Evolutionary conservation across 2,113 vertebrate species (phyloP).

Genomic region (Nannobrachium achirus): DNA sequence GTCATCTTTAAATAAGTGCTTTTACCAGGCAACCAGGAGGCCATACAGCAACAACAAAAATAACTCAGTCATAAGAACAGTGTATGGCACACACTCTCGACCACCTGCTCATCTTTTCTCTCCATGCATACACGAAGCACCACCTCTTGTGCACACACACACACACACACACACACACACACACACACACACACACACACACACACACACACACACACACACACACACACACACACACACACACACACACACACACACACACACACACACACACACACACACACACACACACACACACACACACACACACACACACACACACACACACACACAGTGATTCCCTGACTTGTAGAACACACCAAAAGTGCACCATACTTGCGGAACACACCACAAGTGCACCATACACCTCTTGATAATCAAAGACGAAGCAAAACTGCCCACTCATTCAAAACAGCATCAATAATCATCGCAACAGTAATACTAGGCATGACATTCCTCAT

Average conservation of each 20-base stretch:
- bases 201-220: no score
- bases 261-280: slow-evolving; percentile 1
- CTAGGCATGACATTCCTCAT: slow-evolving; percentile 71
- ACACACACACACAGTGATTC: slow-evolving; percentile 10
- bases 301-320: neutral
- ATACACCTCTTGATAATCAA: slow-evolving; percentile 55
- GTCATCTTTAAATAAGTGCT: slow-evolving; percentile 77
- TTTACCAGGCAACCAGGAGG: slow-evolving; percentile 50
- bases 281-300: slow-evolving; percentile 12
- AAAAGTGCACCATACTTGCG: neutral
- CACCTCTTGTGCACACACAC: no score
- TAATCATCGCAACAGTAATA: slow-evolving; percentile 57
- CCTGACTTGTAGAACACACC: slow-evolving; percentile 3
- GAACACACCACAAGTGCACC: slow-evolving; percentile 25
- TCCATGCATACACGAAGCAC: no score
- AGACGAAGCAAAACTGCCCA: slow-evolving; percentile 61
- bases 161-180: no score
- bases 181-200: no score
- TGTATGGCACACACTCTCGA: slow-evolving; percentile 17
- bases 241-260: no score
- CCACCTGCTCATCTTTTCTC: no score
- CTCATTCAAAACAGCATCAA: slow-evolving; percentile 67
- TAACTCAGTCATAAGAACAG: slow-evolving; percentile 18
- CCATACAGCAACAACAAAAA: slow-evolving; percentile 59
- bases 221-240: no score